Base-by-base conservation (phyloP, 2,797 vertebrate species). In the Eospalax fontanierii region DNA sequence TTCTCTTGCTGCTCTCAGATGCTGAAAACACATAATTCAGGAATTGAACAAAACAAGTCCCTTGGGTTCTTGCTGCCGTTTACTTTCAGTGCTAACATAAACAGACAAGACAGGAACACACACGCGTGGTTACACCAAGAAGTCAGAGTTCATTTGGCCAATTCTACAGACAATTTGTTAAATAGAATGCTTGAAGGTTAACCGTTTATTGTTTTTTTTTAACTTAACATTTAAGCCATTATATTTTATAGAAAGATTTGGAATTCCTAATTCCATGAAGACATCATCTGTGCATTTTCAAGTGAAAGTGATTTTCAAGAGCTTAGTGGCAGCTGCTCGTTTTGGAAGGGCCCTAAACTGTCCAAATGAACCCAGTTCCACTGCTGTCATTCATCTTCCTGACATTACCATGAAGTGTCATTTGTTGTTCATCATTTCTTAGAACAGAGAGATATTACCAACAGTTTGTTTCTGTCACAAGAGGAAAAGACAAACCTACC, bases 221-320 rank as follows among this genome's bases (percentile, higher is more conserved):
- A 86, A 86, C 2, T 73, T 14, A 87, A 40, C 1, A n/a, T 76
- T 85, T 73, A 92, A 91, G 73, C 21, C 24, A 61, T 26, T 85
- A 82, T 28, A 38, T 84, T 86, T 86, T 35, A 76, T 26, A 43
- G 4, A 70, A 79, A 78, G 74, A 83, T 43, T 30, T 8, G 76
- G 16, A 80, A 84, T 86, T 89, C 28, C 2, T 86, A 65, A n/a
- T 91, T 81, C 6, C 5, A 54, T 92, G 18, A 91, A 81, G 76
- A 89, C 4, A 26, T 1, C 21, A 70, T 15, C 46, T 85, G 6
- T 87, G 4, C 78, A 66, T 78, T 68, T 87, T 70, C 9, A 85
- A 1, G 38, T 24, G 30, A 22, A 14, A 76, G 24, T 35, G 30
- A 11, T 35, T 76, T 40, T 83, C 57, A 92, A 57, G 10, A 61